Conservation (phyloP, 2,797 vertebrate species). For the Oreonectes daqikongensis region DNA sequence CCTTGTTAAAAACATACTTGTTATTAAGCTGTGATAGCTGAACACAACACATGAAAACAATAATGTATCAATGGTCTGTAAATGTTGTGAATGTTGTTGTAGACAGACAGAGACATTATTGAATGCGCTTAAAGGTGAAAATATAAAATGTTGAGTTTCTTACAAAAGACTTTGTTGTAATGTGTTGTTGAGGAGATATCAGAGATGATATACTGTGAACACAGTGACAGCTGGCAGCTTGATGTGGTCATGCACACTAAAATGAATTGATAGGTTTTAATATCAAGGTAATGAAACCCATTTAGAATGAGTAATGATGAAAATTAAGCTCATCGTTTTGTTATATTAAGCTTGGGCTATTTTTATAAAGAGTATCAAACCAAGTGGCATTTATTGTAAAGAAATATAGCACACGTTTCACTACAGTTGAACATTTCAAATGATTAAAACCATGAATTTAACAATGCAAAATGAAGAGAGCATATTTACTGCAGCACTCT, state of each 20-base stretch:
- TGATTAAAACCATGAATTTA: background rate
- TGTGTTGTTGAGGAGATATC: background rate
- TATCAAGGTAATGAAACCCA: conserved; percentile 15
- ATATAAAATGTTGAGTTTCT: too few relatives aligned
- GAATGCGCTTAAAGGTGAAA: background rate
- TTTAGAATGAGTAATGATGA: background rate
- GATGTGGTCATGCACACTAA: background rate
- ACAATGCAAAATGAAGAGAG: background rate
- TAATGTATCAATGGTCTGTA: too few relatives aligned
- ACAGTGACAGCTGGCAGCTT: background rate
- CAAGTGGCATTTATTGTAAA: background rate
- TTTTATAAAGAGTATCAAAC: background rate
- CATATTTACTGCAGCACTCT: background rate
- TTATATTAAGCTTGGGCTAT: conserved; percentile 1
- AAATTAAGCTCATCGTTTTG: background rate
- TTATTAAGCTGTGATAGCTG: background rate
- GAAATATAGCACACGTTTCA: background rate
- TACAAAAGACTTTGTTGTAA: background rate
- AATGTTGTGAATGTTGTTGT: too few relatives aligned
- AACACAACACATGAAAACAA: background rate
- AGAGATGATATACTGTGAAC: background rate
- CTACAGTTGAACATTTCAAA: background rate
- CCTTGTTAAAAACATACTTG: background rate
- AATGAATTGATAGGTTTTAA: background rate
- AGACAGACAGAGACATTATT: too few relatives aligned